Evolutionary conservation across 64 coral and sea anemone species (phyloP), one percentile per base, ranked within the genome.

Genomic region (Astreopora myriophthalma): DNA sequence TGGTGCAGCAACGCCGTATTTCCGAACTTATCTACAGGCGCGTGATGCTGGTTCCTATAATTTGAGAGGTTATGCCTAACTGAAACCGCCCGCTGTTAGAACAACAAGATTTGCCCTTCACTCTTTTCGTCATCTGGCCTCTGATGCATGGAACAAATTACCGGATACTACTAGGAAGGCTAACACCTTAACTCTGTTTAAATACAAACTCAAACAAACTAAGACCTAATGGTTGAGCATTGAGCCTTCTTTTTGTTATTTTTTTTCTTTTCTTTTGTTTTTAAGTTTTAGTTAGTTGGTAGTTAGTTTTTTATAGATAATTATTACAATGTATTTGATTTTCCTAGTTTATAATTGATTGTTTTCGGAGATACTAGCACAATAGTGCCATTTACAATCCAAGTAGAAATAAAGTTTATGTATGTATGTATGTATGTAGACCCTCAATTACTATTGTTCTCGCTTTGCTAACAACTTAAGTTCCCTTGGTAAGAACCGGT

Each of bases 361-460:
- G 25, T 49, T n/a, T 79, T 51, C 19, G 37, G 76, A 79, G 40
- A 79, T 79, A 79, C 76, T 79, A 24, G 76, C 37, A 79, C 26
- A 79, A 79, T 14, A 55, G 49, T 55, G 49, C 49, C 13, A 55
- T 55, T 55, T 55, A 14, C 13, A 55, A 55, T 55, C 49, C 22
- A 51, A 51, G 25, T 34, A 46, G 44, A 46, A 55, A 55, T 55
- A 55, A 44, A 44, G 40, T 44, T 44, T 79, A 79, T 77, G 74
- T 40, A 13, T 79, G 76, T 49, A 48, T 79, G 39, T 79, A 48
- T 79, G 69, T 19, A 55, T 55, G 51, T 55, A 55, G 9, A 55
- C 9, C 51, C 51, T 46, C 42, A 46, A 46, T 46, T 46, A 46
- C 42, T 46, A 46, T 46, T 46, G 42, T 46, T 46, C 42, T 46